Conservation (phyloP, 2,797 vertebrate species). For the Momotus momota region DNA sequence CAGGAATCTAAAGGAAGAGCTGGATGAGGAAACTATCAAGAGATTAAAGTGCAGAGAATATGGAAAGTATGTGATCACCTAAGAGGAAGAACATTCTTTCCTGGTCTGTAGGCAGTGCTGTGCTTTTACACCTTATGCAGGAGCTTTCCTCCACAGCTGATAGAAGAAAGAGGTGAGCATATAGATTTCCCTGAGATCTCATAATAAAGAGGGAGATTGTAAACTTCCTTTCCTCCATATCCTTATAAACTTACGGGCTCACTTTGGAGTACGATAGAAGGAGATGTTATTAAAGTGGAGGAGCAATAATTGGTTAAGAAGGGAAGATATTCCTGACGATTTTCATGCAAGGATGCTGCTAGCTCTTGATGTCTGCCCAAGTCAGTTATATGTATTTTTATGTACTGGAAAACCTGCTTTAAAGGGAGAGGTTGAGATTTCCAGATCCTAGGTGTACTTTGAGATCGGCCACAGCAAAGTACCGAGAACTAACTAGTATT, state of each 20-base stretch:
- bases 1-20: neutral
- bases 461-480: neutral
- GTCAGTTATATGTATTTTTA: neutral
- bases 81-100: neutral
- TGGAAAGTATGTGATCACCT: neutral
- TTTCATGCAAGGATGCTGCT: neutral
- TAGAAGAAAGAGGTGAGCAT: fast-evolving
- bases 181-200: neutral
- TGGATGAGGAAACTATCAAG: neutral
- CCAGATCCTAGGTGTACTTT: neutral
- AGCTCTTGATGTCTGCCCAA: neutral
- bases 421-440: neutral
- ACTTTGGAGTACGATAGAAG: neutral
- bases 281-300: neutral
- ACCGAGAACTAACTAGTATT: neutral
- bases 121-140: fast-evolving
- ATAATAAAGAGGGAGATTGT: neutral
- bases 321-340: neutral
- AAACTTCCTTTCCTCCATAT: neutral
- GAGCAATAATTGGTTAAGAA: neutral
- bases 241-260: neutral
- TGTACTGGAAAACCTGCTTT: neutral
- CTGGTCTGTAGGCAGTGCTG: neutral
- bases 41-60: neutral
- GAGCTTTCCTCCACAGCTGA: neutral